Base-by-base conservation (phyloP, 2,113 vertebrate genomes). In the Gopherus evgoodei region DNA sequence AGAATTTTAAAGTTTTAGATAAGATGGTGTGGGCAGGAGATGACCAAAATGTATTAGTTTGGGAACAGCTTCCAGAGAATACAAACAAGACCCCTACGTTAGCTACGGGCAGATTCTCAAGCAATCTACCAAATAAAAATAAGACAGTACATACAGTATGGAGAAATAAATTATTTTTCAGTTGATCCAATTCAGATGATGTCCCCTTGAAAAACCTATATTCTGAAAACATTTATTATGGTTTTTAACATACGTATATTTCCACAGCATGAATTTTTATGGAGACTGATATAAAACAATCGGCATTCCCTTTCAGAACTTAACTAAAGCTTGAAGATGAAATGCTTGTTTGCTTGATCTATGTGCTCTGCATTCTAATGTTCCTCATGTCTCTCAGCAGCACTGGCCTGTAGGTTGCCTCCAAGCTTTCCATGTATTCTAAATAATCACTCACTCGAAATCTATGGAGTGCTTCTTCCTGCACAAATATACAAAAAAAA, bases 381-480 rank as follows among this genome's bases (percentile, higher is more conserved):
- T 83, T 98, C 69, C 78, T 98, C 99, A 99, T 99, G 94, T 99
- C 99, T 52, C 98, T 95, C 94, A 99, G 97, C 54, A 99, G 97
- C 50, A 98, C 35, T 1, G 97, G 96, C 91, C 99, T 98, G 98
- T 99, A 99, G 90, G 96, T 97, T 5, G 84, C 93, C 91, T 99
- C 99, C 97, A 99, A 96, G 22, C 81, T 97, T 97, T 98, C 97
- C 99, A 99, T 99, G 96, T 98, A 99, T 87, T 98, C 98, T 98
- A 99, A 96, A 93, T 99, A 98, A 96, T 98, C 93, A 76, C 98
- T 98, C 93, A 99, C 98, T 95, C 94, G 98, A 98, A 99, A 99
- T 65, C 98, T 98, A 90, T 87, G 97, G 86, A 99, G 98, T 19
- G 99, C 98, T 98, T 99, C 99, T 98, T 99, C 99, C 99, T 99